Evolutionary conservation across 2,888 invertebrate species (phyloP).

Genomic region (Germaria angustata): DNA sequence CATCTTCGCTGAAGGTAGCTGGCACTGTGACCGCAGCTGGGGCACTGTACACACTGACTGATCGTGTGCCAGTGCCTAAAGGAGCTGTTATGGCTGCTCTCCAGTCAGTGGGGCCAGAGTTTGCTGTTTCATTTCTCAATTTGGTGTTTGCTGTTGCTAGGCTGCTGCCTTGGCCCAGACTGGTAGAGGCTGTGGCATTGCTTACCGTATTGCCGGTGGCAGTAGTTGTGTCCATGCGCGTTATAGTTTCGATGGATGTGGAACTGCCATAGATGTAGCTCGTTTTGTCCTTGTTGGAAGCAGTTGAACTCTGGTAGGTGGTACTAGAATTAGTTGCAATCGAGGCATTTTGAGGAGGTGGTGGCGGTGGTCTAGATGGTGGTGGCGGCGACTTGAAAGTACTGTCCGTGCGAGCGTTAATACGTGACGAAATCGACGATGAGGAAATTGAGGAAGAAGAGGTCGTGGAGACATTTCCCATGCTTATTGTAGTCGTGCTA

Average conservation of each 20-base stretch:
- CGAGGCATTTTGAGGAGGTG: slow-evolving; percentile 71
- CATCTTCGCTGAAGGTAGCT: slow-evolving; percentile 73
- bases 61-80: slow-evolving; percentile 72
- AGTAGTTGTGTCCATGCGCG: slow-evolving; percentile 76
- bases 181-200: slow-evolving; percentile 63
- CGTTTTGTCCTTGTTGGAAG: slow-evolving; percentile 72
- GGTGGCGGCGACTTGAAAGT: slow-evolving; percentile 75
- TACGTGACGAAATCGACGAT: slow-evolving; percentile 76
- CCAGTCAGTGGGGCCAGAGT: slow-evolving; percentile 70
- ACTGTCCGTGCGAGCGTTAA: slow-evolving; percentile 75
- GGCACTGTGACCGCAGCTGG: slow-evolving; percentile 76
- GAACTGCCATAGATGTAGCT: slow-evolving; percentile 74
- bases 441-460: slow-evolving; percentile 75
- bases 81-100: slow-evolving; percentile 64
- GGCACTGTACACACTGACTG: slow-evolving; percentile 77
- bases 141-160: slow-evolving; percentile 71
- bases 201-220: slow-evolving; percentile 71
- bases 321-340: slow-evolving; percentile 68
- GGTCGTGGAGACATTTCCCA: slow-evolving; percentile 70
- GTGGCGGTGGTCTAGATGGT: slow-evolving; percentile 75
- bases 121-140: slow-evolving; percentile 50
- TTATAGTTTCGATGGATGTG: slow-evolving; percentile 76
- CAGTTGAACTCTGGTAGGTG: slow-evolving; percentile 74
- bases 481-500: slow-evolving; percentile 68
- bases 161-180: slow-evolving; percentile 68